These are phyloP conservation scores for Paedocypris micromegethes DNA, from an alignment of 2,797 vertebrate genomes.

Conservation along the genomic window DNA sequence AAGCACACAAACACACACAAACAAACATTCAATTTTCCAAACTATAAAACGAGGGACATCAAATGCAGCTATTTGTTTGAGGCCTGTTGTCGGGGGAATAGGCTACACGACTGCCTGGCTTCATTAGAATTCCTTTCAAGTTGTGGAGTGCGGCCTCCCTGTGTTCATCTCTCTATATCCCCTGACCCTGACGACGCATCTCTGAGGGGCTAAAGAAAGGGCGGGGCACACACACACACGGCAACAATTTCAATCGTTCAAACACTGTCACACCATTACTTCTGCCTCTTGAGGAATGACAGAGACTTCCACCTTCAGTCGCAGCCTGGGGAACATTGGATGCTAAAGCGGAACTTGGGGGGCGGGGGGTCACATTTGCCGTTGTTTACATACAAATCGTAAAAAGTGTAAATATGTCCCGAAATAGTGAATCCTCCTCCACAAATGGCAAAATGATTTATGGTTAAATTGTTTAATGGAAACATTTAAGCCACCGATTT, in stretches of 20 bases:
- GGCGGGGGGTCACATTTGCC: neutral
- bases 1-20: constrained; percentile 43
- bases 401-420: too few species aligned
- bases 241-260: constrained; percentile 57
- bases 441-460: too few species aligned
- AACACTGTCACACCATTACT: constrained; percentile 65
- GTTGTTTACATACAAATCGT: neutral
- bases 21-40: constrained; percentile 66
- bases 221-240: constrained; percentile 54
- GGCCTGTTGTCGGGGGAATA: constrained; percentile 79
- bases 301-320: constrained; percentile 64
- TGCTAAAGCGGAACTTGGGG: constrained; percentile 40
- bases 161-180: constrained; percentile 75
- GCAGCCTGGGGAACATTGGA: constrained; percentile 49
- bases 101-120: constrained; percentile 66
- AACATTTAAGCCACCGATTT: too few species aligned
- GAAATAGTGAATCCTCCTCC: too few species aligned
- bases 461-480: too few species aligned
- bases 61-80: constrained; percentile 82
- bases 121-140: constrained; percentile 82
- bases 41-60: constrained; percentile 77
- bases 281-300: constrained; percentile 66
- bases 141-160: constrained; percentile 72
- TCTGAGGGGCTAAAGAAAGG: constrained; percentile 68
- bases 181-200: constrained; percentile 69